Percentiles rank a stretch among this genome's conserved stretches.
Conservation (phyloP, 2,888 invertebrate genomes). For the Aphidoletes aphidimyza region DNA sequence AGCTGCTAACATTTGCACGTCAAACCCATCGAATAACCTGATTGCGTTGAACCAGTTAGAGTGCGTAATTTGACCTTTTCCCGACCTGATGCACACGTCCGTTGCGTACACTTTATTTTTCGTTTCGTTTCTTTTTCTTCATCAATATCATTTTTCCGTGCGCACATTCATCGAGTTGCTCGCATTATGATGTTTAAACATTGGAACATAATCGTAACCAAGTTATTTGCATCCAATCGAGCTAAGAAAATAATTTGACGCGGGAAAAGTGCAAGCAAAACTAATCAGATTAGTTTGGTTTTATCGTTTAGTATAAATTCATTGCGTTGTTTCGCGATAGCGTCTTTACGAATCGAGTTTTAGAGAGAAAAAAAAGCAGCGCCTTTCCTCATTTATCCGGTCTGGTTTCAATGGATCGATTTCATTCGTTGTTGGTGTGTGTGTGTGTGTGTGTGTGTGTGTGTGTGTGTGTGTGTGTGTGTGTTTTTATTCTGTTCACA, state of each 20-base stretch:
- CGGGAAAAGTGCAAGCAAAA: not conserved
- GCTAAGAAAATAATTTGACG: not conserved
- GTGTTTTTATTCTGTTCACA: not conserved
- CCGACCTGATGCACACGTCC: slow-evolving; percentile 47
- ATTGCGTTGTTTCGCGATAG: no score
- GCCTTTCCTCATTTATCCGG: not conserved
- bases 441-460: not conserved
- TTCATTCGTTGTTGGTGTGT: not conserved
- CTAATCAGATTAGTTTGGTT: slow-evolving; percentile 38
- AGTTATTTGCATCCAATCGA: not conserved
- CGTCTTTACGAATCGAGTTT: no score
- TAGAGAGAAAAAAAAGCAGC: no score
- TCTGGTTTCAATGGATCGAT: not conserved
- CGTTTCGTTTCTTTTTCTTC: not conserved
- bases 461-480: not conserved
- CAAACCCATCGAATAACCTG: not conserved
- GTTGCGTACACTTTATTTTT: not conserved
- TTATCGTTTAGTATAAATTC: not conserved
- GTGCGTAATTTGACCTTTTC: slow-evolving; percentile 50
- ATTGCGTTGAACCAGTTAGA: slow-evolving; percentile 9
- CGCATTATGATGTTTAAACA: not conserved
- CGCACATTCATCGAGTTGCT: no score
- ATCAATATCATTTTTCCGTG: no score
- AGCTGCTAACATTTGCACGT: not conserved
- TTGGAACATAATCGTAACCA: not conserved